Percentiles rank a stretch among this genome's conserved stretches.
These are phyloP conservation scores for Phorcus lineatus DNA, from an alignment of 2,888 invertebrate species.

Conservation along the genomic window DNA sequence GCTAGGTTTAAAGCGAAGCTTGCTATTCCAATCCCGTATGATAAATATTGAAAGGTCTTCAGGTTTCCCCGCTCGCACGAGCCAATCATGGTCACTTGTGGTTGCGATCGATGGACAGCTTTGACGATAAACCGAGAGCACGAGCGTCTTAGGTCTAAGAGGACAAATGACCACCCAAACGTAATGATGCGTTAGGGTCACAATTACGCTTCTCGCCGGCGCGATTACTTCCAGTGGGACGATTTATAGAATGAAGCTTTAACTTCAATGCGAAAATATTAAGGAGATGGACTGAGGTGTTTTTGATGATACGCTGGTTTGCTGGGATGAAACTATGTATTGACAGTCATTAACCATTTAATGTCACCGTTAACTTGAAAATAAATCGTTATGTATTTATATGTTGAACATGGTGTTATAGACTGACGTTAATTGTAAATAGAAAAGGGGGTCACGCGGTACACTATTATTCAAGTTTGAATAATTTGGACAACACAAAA, in stretches of 20 bases:
- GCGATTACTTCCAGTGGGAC: neutral
- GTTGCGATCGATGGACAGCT: conserved; percentile 2
- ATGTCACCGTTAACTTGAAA: no score
- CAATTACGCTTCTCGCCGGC: neutral
- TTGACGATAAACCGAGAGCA: conserved; percentile 7
- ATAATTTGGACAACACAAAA: no score
- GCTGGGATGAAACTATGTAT: no score
- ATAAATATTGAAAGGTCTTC: neutral
- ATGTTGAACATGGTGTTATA: no score
- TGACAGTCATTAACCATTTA: no score
- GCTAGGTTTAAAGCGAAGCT: neutral
- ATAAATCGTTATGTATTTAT: no score
- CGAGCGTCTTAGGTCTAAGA: neutral
- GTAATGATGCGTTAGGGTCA: conserved; percentile 9
- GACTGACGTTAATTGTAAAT: no score
- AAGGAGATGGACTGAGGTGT: neutral
- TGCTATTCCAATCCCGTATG: conserved; percentile 15
- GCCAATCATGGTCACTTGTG: conserved; percentile 1
- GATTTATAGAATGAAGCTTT: neutral
- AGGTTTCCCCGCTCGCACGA: neutral
- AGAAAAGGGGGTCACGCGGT: no score
- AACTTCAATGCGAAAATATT: neutral
- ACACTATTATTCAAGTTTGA: no score
- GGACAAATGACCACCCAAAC: neutral
- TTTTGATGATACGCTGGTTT: no score